phyloP scores from a whole-genome alignment of 2,888 invertebrate genomes.

The Anarsia innoxiella region DNA sequence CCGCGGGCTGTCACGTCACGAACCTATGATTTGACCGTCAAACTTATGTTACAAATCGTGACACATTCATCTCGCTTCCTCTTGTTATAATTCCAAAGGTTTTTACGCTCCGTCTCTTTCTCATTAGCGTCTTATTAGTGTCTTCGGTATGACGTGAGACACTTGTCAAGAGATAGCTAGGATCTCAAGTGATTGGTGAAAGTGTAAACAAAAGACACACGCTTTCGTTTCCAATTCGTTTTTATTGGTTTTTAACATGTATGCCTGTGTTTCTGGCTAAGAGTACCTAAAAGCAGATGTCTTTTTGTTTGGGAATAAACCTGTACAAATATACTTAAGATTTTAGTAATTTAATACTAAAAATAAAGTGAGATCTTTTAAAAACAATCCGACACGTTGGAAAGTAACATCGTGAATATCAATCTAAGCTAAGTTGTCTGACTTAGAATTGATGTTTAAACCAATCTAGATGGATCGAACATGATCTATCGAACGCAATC shows the following conservation, averaged over 20 bases:
- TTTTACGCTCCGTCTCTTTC: slow-evolving; percentile 16
- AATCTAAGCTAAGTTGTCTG: no score
- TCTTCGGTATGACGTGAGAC: slow-evolving; percentile 30
- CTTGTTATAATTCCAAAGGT: slow-evolving; percentile 13
- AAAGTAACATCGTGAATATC: no score
- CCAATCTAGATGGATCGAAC: no score
- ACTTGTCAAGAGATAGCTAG: slow-evolving; percentile 30
- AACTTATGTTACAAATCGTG: slow-evolving; percentile 25
- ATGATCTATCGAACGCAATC: no score
- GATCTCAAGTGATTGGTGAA: slow-evolving; percentile 40
- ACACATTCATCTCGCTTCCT: slow-evolving; percentile 23
- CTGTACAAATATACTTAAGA: no score
- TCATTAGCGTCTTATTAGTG: slow-evolving; percentile 17
- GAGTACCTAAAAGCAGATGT: no score
- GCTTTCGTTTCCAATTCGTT: slow-evolving; percentile 24
- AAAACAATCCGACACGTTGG: no score
- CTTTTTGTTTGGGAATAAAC: no score
- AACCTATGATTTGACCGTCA: slow-evolving; percentile 30
- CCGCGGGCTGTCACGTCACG: slow-evolving; percentile 32
- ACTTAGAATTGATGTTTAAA: no score
- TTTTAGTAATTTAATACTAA: no score
- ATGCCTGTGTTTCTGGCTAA: no score
- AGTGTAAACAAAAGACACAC: slow-evolving; percentile 53
- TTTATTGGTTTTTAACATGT: slow-evolving; percentile 8
- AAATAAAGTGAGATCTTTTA: no score